phyloP scores from a whole-genome alignment of 2,113 vertebrate genomes.

The Carassius carassius region DNA sequence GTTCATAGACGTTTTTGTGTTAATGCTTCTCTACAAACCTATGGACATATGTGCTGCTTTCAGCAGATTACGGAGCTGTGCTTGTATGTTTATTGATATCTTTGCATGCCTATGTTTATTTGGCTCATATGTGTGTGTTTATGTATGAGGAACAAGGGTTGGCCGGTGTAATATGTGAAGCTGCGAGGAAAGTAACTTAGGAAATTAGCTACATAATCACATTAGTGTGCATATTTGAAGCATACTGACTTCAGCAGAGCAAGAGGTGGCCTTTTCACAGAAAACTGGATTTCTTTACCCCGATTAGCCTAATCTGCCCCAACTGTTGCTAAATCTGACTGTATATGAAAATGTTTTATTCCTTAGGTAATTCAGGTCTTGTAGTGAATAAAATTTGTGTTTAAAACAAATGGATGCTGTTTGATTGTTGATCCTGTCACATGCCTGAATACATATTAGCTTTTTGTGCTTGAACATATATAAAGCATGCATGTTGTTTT shows the following conservation, averaged over 20 bases:
- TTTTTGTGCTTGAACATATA: not conserved
- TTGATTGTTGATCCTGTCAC: no score
- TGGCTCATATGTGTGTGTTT: conserved; percentile 17
- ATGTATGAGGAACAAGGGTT: conserved; percentile 36
- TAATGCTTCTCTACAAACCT: conserved; percentile 14
- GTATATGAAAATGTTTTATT: conserved; percentile 65
- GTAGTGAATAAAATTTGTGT: no score
- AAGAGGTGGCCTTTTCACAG: conserved; percentile 80
- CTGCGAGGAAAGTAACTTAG: conserved; percentile 84
- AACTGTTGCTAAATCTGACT: conserved; percentile 61
- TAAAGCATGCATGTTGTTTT: conserved; percentile 11
- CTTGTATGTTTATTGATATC: not conserved
- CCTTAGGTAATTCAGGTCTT: not conserved
- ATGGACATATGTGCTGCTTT: conserved; percentile 16
- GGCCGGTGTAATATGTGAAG: conserved; percentile 84
- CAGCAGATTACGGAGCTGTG: conserved; percentile 16
- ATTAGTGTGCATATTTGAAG: conserved; percentile 86
- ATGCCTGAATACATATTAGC: not conserved
- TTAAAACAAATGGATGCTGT: no score
- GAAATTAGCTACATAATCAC: conserved; percentile 93
- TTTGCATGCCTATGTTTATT: not conserved
- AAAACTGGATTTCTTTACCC: conserved; percentile 72
- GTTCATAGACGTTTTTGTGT: conserved; percentile 21
- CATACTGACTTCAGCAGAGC: conserved; percentile 79
- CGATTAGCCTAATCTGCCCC: conserved; percentile 62